Conservation (phyloP, 2,888 invertebrate genomes). For the Julus scanicus region DNA sequence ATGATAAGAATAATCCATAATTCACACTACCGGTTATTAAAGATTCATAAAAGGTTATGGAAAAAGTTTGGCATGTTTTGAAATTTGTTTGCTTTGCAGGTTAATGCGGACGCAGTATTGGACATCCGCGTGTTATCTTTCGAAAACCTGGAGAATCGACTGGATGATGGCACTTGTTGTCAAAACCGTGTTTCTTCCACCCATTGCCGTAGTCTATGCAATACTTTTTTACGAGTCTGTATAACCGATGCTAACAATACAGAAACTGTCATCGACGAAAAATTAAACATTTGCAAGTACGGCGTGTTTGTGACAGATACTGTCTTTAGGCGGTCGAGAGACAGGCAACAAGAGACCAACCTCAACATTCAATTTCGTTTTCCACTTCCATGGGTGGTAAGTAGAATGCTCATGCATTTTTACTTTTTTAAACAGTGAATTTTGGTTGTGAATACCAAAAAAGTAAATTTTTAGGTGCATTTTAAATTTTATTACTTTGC, state of each 20-base stretch:
- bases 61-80: too few species aligned
- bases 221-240: constrained; percentile 59
- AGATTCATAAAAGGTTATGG: too few species aligned
- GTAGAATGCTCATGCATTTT: constrained; percentile 56
- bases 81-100: constrained; percentile 16
- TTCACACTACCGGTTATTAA: too few species aligned
- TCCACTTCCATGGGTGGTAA: constrained; percentile 67
- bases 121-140: constrained; percentile 59
- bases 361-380: constrained; percentile 64
- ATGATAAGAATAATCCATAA: too few species aligned
- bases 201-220: constrained; percentile 58
- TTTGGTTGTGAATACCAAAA: not conserved
- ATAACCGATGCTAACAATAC: constrained; percentile 53
- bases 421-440: too few species aligned
- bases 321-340: constrained; percentile 59
- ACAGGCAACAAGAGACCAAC: constrained; percentile 56
- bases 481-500: too few species aligned
- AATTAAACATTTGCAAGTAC: constrained; percentile 58
- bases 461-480: too few species aligned
- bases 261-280: not conserved
- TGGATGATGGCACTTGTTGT: constrained; percentile 58
- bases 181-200: constrained; percentile 2
- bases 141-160: constrained; percentile 57
- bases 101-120: constrained; percentile 59
- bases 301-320: constrained; percentile 60